These are phyloP conservation scores for Coilia nasus DNA, from an alignment of 2,797 vertebrate species.

Conservation along the genomic window DNA sequence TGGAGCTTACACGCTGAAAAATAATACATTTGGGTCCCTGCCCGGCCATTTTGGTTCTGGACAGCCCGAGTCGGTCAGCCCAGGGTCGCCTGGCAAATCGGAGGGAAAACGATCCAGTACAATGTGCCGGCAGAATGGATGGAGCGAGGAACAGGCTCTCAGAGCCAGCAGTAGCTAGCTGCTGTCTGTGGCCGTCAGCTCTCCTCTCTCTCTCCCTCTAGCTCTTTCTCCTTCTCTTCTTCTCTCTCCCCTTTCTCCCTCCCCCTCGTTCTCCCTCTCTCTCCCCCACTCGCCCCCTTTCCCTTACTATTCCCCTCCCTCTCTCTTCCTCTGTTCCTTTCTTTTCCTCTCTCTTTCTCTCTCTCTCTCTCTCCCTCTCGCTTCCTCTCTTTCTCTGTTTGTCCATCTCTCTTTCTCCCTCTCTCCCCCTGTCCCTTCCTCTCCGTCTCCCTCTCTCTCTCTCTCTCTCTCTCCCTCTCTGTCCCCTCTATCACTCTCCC, in stretches of 20 bases:
- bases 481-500: constrained; percentile 34
- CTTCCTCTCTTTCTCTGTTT: too few species aligned
- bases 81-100: constrained; percentile 65
- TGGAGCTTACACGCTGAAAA: constrained; percentile 3
- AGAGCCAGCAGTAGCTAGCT: background rate
- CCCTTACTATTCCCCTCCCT: background rate
- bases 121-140: constrained; percentile 16
- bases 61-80: constrained; percentile 57
- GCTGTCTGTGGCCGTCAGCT: constrained; percentile 14
- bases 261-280: background rate
- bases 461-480: constrained; percentile 1
- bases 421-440: too few species aligned
- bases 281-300: background rate
- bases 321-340: background rate
- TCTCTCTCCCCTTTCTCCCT: background rate
- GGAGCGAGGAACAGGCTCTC: background rate
- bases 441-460: background rate
- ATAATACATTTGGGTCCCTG: constrained; percentile 30
- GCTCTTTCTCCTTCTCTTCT: background rate
- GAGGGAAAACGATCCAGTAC: constrained; percentile 41
- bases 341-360: background rate
- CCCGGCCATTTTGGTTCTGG: constrained; percentile 62
- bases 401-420: too few species aligned
- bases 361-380: too few species aligned
- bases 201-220: background rate